Evolutionary conservation across 1,140 invertebrate species (phyloP), one percentile per base, ranked within the genome.

Genomic region (Leptinotarsa texana): DNA sequence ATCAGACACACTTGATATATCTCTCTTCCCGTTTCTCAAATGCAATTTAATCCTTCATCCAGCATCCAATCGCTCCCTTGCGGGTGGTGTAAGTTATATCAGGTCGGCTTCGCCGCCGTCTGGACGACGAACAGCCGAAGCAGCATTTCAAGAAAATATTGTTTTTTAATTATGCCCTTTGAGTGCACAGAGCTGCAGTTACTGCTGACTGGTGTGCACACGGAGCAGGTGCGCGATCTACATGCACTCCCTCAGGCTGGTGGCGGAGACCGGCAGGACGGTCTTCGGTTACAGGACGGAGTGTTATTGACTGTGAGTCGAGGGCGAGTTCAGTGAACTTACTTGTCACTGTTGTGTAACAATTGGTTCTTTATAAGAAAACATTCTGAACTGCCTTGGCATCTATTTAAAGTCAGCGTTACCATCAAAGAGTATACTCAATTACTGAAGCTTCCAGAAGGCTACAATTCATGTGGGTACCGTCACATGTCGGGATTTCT

Each of bases 131-230:
- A 24, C 65, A 27, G 24, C 21, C 24, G 27, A 67, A 22, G 65
- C 63, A 67, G 65, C 65, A 67, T 33, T 67, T 67, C 65, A 67
- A 67, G 65, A 24, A 67, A 67, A 67, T 67, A 67, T 67, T 67
- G 65, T 67, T 67, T 67, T 67, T 67, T 67, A 67, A 67, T 67
- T 67, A 67, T 67, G 65, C 65, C 65, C 65, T 67, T 67, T 67
- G 65, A 67, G 65, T 67, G 65, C 65, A 67, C 18, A n/a, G 65
- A 67, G 65, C 15, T 67, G 65, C 65, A 67, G 65, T 67, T 67
- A 33, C 24, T 24, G 24, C 51, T 67, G 65, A 27, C 65, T 67
- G 65, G 42, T 67, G 65, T 24, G 27, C 42, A 67, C 65, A 67
- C 65, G 15, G n/a, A 67, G 65, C 65, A 67, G 65, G 65, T 67